These are phyloP conservation scores for Enteromius argenteus DNA, from an alignment of 2,797 vertebrate genomes.

Conservation along the genomic window DNA sequence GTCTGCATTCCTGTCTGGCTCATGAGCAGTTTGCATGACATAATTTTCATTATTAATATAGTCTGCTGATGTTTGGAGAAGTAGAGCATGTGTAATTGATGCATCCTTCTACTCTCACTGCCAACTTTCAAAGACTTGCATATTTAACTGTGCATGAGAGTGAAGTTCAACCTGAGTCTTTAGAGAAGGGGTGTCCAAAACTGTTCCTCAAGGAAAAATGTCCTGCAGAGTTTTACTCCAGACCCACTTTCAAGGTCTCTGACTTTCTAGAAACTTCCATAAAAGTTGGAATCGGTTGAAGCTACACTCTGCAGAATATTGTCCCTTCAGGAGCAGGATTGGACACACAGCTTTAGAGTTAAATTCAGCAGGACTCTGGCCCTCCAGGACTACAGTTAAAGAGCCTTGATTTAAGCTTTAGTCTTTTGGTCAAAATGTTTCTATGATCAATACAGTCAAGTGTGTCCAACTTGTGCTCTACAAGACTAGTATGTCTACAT, in stretches of 20 bases:
- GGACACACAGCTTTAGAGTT: background rate
- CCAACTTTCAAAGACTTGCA: background rate
- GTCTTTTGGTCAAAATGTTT: background rate
- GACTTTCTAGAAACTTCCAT: background rate
- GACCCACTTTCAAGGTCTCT: background rate
- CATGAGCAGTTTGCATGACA: too few relatives aligned
- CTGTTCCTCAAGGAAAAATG: background rate
- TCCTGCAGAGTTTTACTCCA: background rate
- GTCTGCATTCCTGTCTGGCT: background rate
- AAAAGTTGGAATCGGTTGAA: background rate
- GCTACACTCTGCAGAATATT: background rate
- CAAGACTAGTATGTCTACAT: background rate
- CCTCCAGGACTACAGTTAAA: background rate
- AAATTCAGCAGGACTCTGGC: background rate
- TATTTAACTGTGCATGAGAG: background rate
- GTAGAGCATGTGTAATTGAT: background rate
- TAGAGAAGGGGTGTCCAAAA: background rate
- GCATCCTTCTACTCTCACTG: background rate
- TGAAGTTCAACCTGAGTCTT: background rate
- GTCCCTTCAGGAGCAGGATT: background rate
- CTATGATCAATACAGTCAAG: background rate
- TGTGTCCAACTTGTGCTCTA: background rate
- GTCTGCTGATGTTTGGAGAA: background rate
- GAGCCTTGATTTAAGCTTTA: background rate
- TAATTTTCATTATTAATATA: background rate